Evolutionary conservation across 2,797 vertebrate species (phyloP).

Genomic region (Remorina albescens): DNA sequence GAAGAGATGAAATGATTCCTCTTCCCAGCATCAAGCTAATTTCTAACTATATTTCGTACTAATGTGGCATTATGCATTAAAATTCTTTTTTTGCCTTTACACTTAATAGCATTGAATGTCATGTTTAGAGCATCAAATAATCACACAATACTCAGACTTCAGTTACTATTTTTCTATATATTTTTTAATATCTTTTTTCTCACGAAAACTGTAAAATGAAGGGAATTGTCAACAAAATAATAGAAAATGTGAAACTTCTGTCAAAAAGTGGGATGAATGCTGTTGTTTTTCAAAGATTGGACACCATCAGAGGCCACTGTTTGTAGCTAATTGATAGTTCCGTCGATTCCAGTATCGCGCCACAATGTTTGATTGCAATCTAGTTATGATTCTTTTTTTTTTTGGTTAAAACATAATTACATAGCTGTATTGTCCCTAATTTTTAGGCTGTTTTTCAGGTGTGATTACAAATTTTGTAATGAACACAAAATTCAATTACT

Average conservation of each 20-base stretch:
- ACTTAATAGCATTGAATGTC: not conserved
- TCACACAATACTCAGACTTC: no score
- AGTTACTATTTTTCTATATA: no score
- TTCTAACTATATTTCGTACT: not conserved
- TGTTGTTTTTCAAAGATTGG: not conserved
- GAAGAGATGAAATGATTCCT: not conserved
- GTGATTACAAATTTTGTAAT: constrained; percentile 6
- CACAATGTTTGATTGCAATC: constrained; percentile 11
- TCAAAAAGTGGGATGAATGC: not conserved
- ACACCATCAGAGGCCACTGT: not conserved
- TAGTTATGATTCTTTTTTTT: not conserved
- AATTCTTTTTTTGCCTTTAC: not conserved
- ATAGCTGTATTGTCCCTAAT: not conserved
- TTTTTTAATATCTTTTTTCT: no score
- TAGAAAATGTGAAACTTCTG: not conserved
- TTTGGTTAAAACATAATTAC: constrained; percentile 31
- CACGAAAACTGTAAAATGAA: not conserved
- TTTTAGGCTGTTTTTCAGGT: constrained; percentile 3
- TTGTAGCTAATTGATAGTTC: constrained; percentile 2
- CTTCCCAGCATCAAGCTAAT: not conserved
- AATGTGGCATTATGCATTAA: not conserved
- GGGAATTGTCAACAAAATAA: not conserved
- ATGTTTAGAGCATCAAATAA: not conserved
- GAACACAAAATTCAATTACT: constrained; percentile 7
- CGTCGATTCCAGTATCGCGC: not conserved